Conservation (phyloP, 2,888 invertebrate species). For the Plebejus anna region DNA sequence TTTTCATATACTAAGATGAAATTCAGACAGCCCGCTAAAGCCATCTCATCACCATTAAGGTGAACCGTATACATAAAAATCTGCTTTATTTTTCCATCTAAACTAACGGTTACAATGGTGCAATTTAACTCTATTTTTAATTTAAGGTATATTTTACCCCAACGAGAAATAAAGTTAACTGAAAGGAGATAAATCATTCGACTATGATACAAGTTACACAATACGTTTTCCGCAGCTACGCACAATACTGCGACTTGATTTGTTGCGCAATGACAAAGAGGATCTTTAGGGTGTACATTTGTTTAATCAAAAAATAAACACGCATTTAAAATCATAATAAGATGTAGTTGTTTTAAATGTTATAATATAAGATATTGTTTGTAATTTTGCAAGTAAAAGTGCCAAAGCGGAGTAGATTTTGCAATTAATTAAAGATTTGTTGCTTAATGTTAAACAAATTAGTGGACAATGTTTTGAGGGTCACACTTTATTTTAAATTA, state of each 20-base stretch:
- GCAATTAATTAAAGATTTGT: slow-evolving; percentile 45
- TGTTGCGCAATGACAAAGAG: slow-evolving; percentile 21
- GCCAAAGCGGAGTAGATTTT: slow-evolving; percentile 63
- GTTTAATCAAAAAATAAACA: slow-evolving; percentile 18
- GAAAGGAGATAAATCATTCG: slow-evolving; percentile 4
- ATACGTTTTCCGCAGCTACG: slow-evolving; percentile 18
- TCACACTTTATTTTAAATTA: neutral
- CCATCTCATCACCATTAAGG: too few species aligned
- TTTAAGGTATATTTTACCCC: slow-evolving; percentile 1
- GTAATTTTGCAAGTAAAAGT: slow-evolving; percentile 48
- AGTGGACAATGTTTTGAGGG: neutral
- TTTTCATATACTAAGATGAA: neutral
- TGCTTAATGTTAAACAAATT: neutral
- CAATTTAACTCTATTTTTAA: slow-evolving; percentile 23
- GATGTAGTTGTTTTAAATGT: neutral
- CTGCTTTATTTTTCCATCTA: neutral
- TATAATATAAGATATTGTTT: slow-evolving; percentile 28
- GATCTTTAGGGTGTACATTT: slow-evolving; percentile 22
- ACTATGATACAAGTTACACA: neutral
- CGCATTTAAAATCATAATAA: neutral
- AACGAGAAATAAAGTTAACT: slow-evolving; percentile 5
- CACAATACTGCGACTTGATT: slow-evolving; percentile 16
- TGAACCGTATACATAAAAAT: neutral
- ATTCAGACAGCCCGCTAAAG: neutral
- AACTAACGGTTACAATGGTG: slow-evolving; percentile 19